Percentiles rank a stretch among this genome's conserved stretches.
These are phyloP conservation scores for Cygnus buccinator DNA, from an alignment of 2,113 vertebrate genomes.

Conservation along the genomic window DNA sequence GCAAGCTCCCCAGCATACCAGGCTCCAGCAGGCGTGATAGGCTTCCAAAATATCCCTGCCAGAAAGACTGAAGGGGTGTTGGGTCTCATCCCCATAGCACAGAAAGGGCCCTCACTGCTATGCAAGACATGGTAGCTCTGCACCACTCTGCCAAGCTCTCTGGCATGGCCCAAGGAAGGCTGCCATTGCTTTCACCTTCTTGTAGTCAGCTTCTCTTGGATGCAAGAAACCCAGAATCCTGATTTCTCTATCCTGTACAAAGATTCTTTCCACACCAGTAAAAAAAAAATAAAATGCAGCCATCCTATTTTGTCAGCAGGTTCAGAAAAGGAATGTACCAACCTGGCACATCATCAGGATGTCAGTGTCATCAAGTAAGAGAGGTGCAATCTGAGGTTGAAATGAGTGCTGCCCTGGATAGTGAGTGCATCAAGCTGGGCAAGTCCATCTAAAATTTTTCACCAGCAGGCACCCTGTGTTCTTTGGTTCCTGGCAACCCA, in stretches of 20 bases:
- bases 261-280: neutral
- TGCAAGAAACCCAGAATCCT: neutral
- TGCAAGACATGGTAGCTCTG: neutral
- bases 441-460: neutral
- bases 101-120: neutral
- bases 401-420: neutral
- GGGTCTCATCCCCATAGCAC: neutral
- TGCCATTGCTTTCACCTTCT: neutral
- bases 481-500: neutral
- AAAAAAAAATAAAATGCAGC: neutral
- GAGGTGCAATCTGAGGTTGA: neutral
- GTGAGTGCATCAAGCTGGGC: too few relatives aligned
- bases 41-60: neutral
- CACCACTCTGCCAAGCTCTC: neutral
- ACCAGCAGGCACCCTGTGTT: neutral
- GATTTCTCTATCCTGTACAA: neutral
- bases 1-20: neutral
- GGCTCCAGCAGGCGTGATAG: neutral
- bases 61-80: neutral
- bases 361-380: neutral
- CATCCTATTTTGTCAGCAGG: neutral
- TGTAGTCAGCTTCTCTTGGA: neutral
- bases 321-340: neutral
- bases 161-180: neutral
- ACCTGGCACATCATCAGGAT: accelerated